A percentile compares a stretch with the other conserved stretches of the same genome.
Conservation (phyloP, 2,113 vertebrate species). For the Myotis davidii region DNA sequence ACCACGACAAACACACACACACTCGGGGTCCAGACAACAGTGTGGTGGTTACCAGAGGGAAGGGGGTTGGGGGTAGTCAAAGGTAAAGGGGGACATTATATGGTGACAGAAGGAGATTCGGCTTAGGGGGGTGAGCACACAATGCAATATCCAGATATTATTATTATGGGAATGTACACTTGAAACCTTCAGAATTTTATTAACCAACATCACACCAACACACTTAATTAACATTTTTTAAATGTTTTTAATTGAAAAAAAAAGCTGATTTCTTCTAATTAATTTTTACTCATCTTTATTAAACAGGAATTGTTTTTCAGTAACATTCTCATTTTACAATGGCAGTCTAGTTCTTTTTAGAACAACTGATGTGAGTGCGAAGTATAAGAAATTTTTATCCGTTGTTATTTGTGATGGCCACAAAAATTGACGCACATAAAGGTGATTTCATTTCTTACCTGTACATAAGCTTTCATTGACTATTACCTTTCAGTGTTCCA, state of each 20-base stretch:
- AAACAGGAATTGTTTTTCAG: conserved; percentile 2
- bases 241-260: background rate
- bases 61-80: rapidly evolving
- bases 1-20: background rate
- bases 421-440: background rate
- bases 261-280: conserved; percentile 55
- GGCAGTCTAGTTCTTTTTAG: conserved; percentile 53
- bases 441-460: conserved; percentile 26
- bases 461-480: background rate
- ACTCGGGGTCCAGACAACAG: background rate
- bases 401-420: background rate
- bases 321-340: conserved; percentile 27
- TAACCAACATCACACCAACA: background rate
- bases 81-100: background rate
- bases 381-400: conserved; percentile 22
- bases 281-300: conserved; percentile 33
- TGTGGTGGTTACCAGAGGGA: background rate
- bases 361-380: conserved; percentile 10
- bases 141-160: background rate
- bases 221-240: background rate
- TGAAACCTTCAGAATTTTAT: background rate
- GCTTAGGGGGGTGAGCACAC: background rate
- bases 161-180: rapidly evolving
- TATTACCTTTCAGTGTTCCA: conserved; percentile 28
- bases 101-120: background rate